A percentile compares a stretch with the other conserved stretches of the same genome.
Evolutionary conservation across 2,888 invertebrate species (phyloP).

Genomic region (Blera fallax): DNA sequence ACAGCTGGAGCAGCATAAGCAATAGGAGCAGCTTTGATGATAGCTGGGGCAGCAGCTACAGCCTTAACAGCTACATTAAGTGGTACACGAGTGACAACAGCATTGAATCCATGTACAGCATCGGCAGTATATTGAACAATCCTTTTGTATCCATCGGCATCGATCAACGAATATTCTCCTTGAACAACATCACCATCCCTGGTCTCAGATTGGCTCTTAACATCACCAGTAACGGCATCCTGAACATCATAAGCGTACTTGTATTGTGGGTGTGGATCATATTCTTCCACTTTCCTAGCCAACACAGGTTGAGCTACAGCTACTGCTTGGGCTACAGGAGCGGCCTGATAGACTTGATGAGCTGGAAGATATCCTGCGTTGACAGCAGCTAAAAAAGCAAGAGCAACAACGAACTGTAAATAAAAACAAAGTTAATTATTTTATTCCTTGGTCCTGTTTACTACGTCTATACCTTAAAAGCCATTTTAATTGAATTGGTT

Average conservation of each 20-base stretch:
- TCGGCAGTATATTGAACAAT: conserved; percentile 74
- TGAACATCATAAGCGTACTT: conserved; percentile 74
- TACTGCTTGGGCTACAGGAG: conserved; percentile 21
- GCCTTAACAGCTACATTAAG: conserved; percentile 54
- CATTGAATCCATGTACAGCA: conserved; percentile 74
- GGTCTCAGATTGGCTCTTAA: conserved; percentile 74
- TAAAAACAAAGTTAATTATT: not conserved
- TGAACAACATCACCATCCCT: conserved; percentile 74
- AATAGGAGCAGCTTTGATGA: conserved; percentile 11
- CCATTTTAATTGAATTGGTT: conserved; percentile 30
- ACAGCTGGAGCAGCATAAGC: conserved; percentile 61
- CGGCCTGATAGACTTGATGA: conserved; percentile 40
- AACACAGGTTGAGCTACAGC: conserved; percentile 49
- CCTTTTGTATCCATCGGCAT: conserved; percentile 74
- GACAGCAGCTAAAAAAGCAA: conserved; percentile 31
- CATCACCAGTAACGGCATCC: conserved; percentile 74
- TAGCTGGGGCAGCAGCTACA: conserved; percentile 32
- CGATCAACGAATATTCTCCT: conserved; percentile 74
- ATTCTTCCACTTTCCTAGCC: conserved; percentile 68
- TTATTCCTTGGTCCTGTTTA: not conserved
- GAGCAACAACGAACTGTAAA: conserved; percentile 25
- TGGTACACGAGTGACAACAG: conserved; percentile 72
- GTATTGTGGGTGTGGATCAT: conserved; percentile 74
- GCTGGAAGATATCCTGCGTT: conserved; percentile 42
- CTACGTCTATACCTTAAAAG: conserved; percentile 37